Evolutionary conservation across 2,888 invertebrate species (phyloP).

Genomic region (Heliconius sara): DNA sequence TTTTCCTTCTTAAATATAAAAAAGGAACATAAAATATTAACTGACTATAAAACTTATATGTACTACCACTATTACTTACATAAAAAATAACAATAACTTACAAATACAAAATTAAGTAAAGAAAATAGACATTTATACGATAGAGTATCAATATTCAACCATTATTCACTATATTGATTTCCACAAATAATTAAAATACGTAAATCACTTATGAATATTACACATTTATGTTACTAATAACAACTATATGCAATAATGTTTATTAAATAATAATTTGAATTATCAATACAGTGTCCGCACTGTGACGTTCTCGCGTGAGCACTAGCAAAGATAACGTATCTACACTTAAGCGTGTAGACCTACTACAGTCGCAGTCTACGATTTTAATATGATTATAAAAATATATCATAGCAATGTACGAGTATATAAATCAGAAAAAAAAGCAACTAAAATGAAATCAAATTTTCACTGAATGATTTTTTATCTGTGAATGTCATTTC

Average conservation of each 20-base stretch:
- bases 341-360: slow-evolving; percentile 1
- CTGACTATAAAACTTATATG: not conserved
- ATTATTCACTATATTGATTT: not conserved
- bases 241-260: not conserved
- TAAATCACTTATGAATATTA: not conserved
- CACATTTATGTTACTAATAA: not conserved
- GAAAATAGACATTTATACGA: not conserved
- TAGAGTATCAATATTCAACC: not conserved
- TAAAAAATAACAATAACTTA: not conserved
- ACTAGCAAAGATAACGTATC: slow-evolving; percentile 27
- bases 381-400: not conserved
- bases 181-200: not conserved
- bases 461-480: too few species aligned
- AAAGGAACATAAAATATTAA: not conserved
- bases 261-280: not conserved
- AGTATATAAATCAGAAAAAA: not conserved
- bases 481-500: too few species aligned
- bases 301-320: slow-evolving; percentile 2
- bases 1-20: too few species aligned
- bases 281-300: slow-evolving; percentile 12
- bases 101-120: not conserved
- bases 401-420: not conserved
- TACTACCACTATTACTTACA: not conserved
- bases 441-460: too few species aligned
- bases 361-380: not conserved